phyloP scores from a whole-genome alignment of 2,113 vertebrate genomes.

The Galbula dea region DNA sequence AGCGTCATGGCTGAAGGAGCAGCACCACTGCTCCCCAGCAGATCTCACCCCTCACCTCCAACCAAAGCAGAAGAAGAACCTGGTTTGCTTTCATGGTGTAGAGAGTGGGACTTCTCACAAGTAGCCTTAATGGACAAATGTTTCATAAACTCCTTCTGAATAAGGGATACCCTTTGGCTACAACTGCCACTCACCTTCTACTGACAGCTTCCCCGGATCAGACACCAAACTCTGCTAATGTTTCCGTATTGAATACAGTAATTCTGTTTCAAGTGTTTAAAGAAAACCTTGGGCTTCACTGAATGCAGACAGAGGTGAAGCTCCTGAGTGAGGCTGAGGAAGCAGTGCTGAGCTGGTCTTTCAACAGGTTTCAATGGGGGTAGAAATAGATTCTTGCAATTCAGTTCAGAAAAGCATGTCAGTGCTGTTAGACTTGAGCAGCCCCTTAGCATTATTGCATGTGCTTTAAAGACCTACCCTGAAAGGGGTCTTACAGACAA shows the following conservation, averaged over 20 bases:
- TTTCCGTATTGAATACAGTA: background rate
- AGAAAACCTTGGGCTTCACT: background rate
- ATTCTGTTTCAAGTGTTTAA: background rate
- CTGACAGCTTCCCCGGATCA: background rate
- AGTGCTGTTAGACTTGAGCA: background rate
- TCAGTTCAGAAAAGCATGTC: background rate
- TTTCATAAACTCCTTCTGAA: background rate
- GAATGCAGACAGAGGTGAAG: background rate
- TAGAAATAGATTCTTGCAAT: background rate
- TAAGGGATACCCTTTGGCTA: background rate
- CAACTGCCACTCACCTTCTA: background rate
- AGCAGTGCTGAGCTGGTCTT: background rate
- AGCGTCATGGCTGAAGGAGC: fast-evolving
- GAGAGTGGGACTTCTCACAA: background rate
- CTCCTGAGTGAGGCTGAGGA: background rate
- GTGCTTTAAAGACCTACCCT: background rate
- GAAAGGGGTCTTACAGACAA: background rate
- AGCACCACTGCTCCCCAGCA: background rate
- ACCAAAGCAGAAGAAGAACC: background rate
- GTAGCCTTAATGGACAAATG: background rate
- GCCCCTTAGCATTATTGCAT: background rate
- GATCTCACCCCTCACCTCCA: background rate
- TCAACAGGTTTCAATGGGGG: background rate
- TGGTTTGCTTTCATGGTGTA: background rate
- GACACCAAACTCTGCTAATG: background rate